Conservation (phyloP, 2,113 vertebrate species). For the Meriones unguiculatus region DNA sequence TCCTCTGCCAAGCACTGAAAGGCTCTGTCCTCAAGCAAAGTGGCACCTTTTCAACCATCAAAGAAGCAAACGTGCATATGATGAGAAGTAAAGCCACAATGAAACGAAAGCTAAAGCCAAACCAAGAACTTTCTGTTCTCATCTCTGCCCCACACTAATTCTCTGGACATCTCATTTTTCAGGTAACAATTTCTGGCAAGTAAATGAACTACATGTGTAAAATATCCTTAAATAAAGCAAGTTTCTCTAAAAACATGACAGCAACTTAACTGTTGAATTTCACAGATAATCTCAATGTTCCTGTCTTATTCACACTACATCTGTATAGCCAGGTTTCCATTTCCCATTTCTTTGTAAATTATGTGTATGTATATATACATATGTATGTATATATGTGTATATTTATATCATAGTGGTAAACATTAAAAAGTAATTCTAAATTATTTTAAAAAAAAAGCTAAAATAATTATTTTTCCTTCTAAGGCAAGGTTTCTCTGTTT, state of each 20-base stretch:
- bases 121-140: not conserved
- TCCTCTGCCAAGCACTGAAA: conserved; percentile 29
- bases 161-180: conserved; percentile 39
- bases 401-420: not conserved
- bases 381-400: no score
- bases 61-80: not conserved
- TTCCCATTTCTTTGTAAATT: conserved; percentile 40
- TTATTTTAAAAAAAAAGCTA: not conserved
- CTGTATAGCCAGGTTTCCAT: not conserved
- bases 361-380: not conserved
- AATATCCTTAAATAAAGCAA: not conserved
- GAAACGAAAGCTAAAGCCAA: not conserved
- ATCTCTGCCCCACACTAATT: not conserved
- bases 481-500: no score
- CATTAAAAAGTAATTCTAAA: not conserved
- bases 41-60: not conserved
- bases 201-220: conserved; percentile 23
- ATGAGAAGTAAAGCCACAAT: not conserved
- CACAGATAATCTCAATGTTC: not conserved
- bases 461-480: not conserved
- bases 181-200: conserved; percentile 1
- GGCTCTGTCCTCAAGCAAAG: not conserved
- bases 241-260: not conserved
- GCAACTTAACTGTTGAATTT: not conserved
- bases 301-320: not conserved